phyloP scores from a whole-genome alignment of 2,113 vertebrate species.

The Peromyscus polionotus region DNA sequence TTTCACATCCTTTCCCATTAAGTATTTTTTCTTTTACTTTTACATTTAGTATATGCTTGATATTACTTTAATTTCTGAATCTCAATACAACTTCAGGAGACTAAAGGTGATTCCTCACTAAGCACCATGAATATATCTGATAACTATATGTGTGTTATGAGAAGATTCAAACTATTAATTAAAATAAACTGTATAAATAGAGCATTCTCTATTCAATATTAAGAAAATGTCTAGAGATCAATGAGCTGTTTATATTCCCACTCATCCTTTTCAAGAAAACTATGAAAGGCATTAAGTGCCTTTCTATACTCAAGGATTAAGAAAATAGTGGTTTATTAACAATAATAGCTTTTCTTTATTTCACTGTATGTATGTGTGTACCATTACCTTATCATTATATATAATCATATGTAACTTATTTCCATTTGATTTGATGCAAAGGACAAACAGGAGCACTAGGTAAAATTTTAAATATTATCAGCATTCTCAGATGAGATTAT shows the following conservation, averaged over 20 bases:
- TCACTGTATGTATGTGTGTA: neutral
- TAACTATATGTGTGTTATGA: conserved; percentile 27
- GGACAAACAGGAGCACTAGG: neutral
- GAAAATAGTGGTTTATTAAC: conserved; percentile 54
- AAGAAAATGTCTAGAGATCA: neutral
- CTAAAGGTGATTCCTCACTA: neutral
- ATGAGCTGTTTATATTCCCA: neutral
- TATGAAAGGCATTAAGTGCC: neutral
- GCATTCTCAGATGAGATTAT: neutral
- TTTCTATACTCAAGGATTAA: conserved; percentile 37
- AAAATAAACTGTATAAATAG: conserved; percentile 20
- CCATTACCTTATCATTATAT: neutral
- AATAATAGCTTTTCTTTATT: neutral
- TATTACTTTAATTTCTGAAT: conserved; percentile 55
- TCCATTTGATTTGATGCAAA: neutral
- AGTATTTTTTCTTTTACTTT: conserved; percentile 4
- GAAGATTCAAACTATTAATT: conserved; percentile 3
- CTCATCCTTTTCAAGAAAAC: conserved; percentile 1
- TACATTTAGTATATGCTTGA: conserved; percentile 18
- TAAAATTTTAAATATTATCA: neutral
- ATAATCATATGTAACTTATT: neutral
- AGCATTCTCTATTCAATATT: conserved; percentile 8
- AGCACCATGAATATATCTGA: neutral
- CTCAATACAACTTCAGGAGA: neutral
- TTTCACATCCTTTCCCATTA: conserved; percentile 27